Percentiles rank a stretch among this genome's conserved stretches.
These are phyloP conservation scores for Leptinotarsa tumamoca DNA, from an alignment of 2,888 invertebrate species.

Conservation along the genomic window DNA sequence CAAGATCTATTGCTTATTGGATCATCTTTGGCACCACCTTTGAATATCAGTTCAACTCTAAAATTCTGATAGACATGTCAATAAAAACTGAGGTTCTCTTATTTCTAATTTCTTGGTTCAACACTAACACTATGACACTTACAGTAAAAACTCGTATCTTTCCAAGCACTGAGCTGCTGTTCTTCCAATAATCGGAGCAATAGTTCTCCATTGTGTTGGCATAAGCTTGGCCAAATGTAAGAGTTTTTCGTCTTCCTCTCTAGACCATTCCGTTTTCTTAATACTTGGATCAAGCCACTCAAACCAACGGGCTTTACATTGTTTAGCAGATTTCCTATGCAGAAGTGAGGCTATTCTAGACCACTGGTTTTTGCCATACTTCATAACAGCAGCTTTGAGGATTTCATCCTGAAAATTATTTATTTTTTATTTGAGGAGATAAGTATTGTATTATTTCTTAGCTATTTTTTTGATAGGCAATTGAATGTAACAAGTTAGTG, in stretches of 20 bases:
- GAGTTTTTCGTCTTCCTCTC: slow-evolving; percentile 98
- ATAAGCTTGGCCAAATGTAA: slow-evolving; percentile 97
- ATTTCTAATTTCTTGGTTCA: too few species aligned
- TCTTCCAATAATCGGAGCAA: slow-evolving; percentile 98
- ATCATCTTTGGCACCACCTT: too few species aligned
- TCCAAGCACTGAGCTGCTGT: slow-evolving; percentile 99
- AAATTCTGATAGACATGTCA: too few species aligned
- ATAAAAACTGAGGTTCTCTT: too few species aligned
- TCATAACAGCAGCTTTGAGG: slow-evolving; percentile 99
- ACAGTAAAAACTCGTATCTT: slow-evolving; percentile 95
- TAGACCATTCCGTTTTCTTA: slow-evolving; percentile 99
- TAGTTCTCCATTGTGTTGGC: slow-evolving; percentile 99
- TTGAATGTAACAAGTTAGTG: too few species aligned
- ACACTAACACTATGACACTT: slow-evolving; percentile 64
- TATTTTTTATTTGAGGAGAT: neutral
- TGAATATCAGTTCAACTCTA: too few species aligned
- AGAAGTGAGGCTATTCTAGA: slow-evolving; percentile 97
- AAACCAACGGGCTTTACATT: slow-evolving; percentile 99
- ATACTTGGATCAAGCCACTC: slow-evolving; percentile 99
- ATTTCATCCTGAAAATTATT: slow-evolving; percentile 92
- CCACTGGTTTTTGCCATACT: slow-evolving; percentile 99
- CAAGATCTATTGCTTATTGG: too few species aligned
- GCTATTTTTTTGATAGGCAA: too few species aligned
- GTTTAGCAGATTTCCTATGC: slow-evolving; percentile 98
- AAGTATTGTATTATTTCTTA: too few species aligned